Base-by-base conservation (phyloP, 1,140 invertebrate genomes). In the Tetramorium alpestre region DNA sequence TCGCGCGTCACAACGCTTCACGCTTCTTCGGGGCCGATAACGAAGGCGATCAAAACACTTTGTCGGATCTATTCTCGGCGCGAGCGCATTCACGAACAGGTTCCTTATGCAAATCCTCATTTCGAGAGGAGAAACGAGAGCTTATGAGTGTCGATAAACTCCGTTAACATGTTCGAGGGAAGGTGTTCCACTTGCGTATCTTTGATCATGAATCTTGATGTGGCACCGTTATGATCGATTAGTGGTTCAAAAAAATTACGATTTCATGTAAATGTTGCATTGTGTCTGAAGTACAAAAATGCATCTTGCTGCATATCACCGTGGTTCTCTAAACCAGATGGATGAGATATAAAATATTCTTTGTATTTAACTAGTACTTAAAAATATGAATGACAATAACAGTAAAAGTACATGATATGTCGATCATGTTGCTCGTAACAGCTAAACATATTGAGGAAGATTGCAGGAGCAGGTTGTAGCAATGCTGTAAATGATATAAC, bases 1-100 rank as follows among this genome's bases (percentile, higher is more conserved):
- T 85, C 44, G 49, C 41, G 60, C 70, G 28, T 86, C 73, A 65
- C 86, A 56, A 64, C 28, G 70, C 69, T 73, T 82, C 69, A 69
- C 85, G 85, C 90, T 78, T 86, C 67, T 80, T 60, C 73, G 72
- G 78, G 67, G 60, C n/a, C 70, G 81, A 51, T 73, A 87, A 90
- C 87, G 87, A 91, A 87, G 65, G 62, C 80, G 82, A 90, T 90
- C 86, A 80, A 80, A 80, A 69, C 62, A 80, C 62, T 67, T 80
- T 80, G 76, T 80, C 62, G 62, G 62, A 56, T 80, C 77, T 69
- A 80, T 67, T 80, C 28, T 38, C 44, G 44, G 13, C 77, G 5
- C 54, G 76, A 51, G 41, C 62, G 60, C 16, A 77, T 86, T 62
- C 77, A 28, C 82, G 49, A 76, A 87, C 76, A 49, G 73, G 76